A percentile compares a stretch with the other conserved stretches of the same genome.
Evolutionary conservation across 2,888 invertebrate genomes (phyloP).

Genomic region (Buathra laborator): DNA sequence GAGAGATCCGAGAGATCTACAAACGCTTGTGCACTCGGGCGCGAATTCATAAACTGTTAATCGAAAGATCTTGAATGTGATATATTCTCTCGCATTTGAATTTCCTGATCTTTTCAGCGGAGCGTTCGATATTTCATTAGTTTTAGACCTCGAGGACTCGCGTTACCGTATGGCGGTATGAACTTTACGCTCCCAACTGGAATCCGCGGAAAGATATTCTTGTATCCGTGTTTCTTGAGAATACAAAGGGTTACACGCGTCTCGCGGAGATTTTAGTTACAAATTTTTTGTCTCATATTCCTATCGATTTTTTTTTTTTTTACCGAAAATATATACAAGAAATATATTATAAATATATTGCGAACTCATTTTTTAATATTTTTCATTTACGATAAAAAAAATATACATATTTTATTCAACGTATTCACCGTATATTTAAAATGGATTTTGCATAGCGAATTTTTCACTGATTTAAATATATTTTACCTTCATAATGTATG

Average conservation of each 20-base stretch:
- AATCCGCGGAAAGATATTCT: background rate
- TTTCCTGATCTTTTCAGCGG: slow-evolving; percentile 11
- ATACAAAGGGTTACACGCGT: background rate
- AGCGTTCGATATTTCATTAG: slow-evolving; percentile 7
- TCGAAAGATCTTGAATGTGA: background rate
- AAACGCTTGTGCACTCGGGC: slow-evolving; percentile 12
- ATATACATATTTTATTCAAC: no score
- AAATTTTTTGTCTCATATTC: no score
- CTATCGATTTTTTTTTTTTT: no score
- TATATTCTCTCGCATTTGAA: background rate
- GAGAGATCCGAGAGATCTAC: slow-evolving; percentile 12
- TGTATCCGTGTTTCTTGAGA: background rate
- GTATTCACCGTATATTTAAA: no score
- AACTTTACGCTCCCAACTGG: slow-evolving; percentile 9
- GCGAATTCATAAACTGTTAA: background rate
- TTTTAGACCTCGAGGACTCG: background rate
- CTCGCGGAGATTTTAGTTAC: no score
- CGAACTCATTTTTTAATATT: no score
- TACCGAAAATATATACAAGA: no score
- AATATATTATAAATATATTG: no score
- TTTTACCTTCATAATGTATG: background rate
- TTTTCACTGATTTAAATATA: background rate
- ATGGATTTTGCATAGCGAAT: no score
- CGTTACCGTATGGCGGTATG: background rate
- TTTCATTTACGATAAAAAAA: no score